Conservation (phyloP, 2,797 vertebrate species). For the Muscicapa comitata region DNA sequence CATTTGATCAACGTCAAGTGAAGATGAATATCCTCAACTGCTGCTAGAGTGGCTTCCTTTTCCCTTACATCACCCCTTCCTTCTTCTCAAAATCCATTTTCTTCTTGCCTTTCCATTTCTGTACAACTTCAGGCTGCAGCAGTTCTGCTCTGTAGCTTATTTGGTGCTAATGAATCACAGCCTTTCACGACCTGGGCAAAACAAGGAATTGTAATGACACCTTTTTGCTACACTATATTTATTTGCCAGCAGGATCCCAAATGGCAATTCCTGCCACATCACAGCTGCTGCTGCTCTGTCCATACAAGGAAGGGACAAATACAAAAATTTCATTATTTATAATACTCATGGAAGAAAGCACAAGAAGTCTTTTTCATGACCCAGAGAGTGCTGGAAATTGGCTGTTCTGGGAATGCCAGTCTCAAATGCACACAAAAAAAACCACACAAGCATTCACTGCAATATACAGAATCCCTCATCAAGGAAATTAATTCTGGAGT, state of each 20-base stretch:
- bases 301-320: neutral
- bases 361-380: neutral
- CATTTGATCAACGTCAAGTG: neutral
- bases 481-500: neutral
- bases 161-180: slow-evolving; percentile 30
- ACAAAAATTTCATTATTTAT: neutral
- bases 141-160: neutral
- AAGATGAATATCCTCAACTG: neutral
- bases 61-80: neutral
- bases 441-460: neutral
- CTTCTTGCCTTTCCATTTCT: neutral
- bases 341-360: neutral
- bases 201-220: neutral
- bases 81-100: neutral
- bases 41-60: neutral
- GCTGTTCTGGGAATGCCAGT: neutral
- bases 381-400: neutral
- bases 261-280: neutral
- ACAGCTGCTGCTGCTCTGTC: neutral
- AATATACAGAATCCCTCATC: neutral
- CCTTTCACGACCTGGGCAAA: neutral
- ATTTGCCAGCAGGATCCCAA: slow-evolving; percentile 40
- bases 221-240: slow-evolving; percentile 7
- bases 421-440: neutral
- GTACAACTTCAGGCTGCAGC: neutral